Evolutionary conservation across 2,113 vertebrate genomes (phyloP), one percentile per base, ranked within the genome.

Genomic region (Cynopterus brachyotis): DNA sequence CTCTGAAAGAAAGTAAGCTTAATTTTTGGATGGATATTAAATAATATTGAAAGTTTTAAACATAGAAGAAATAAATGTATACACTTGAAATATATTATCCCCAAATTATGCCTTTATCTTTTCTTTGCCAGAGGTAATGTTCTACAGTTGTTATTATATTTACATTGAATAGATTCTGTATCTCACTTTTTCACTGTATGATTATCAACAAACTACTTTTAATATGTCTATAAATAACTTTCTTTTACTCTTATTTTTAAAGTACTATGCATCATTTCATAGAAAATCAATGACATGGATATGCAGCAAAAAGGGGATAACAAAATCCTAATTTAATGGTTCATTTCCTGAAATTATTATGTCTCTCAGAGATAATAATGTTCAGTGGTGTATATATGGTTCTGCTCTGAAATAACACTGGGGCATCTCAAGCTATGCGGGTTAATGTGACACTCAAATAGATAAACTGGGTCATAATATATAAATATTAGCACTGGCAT

Each of bases 291-390:
- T 90, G 89, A 67, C 53, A 79, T 87, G 55, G 70, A 89, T 96
- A 97, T 88, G 9, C 24, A 96, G 28, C 5, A 91, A 83, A 83
- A 95, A 67, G 40, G 64, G 22, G 3, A 8, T 93, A 57, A 78
- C 93, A 89, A 95, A 22, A 3, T 12, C 89, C 37, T 93, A 96
- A 97, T 98, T 97, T 98, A 89, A 91, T 93, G 80, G 73, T 96
- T 97, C 96, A 96, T 98, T 98, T 97, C 79, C 90, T 96, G 64
- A 97, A 97, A 96, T 88, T 96, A 90, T 82, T 28, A 45, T 97
- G 78, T 89, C 55, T 97, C 69, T 97, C 73, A 28, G 73, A 97
- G 91, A 83, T 94, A 94, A 66, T 97, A 82, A 91, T 6, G 22
- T 47, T 97, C 94, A 96, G 22, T 96, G 82, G 12, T 89, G 72